Conservation (phyloP, 2,113 vertebrate genomes). For the Antechinus flavipes region DNA sequence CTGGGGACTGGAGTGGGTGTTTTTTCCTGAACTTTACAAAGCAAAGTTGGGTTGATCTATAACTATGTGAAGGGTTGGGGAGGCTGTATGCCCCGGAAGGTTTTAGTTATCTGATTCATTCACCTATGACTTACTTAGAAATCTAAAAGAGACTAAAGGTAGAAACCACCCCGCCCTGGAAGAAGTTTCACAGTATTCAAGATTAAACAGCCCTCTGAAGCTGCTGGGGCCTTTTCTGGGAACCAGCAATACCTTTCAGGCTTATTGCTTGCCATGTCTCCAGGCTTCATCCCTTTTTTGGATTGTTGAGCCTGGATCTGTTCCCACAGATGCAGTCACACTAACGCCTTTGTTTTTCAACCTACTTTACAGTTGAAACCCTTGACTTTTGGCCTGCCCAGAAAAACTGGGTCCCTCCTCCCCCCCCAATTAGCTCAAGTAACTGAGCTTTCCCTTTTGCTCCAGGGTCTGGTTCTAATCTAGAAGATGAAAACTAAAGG, state of each 20-base stretch:
- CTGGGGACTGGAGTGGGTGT: neutral
- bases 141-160: neutral
- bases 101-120: neutral
- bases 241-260: neutral
- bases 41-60: neutral
- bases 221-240: neutral
- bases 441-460: conserved; percentile 23
- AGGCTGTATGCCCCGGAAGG: neutral
- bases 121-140: neutral
- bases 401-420: neutral
- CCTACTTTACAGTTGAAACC: neutral
- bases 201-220: neutral
- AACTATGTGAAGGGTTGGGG: neutral
- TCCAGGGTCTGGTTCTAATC: conserved; percentile 24
- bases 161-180: neutral
- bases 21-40: neutral
- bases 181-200: neutral
- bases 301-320: neutral
- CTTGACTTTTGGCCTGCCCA: neutral
- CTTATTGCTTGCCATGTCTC: neutral
- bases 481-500: conserved; percentile 50
- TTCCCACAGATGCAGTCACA: conserved; percentile 44
- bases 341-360: neutral
- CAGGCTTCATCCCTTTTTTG: neutral
- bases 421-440: neutral